Percentiles rank a stretch among this genome's conserved stretches.
Conservation (phyloP, 2,797 vertebrate genomes). For the Neoniphon sammara region DNA sequence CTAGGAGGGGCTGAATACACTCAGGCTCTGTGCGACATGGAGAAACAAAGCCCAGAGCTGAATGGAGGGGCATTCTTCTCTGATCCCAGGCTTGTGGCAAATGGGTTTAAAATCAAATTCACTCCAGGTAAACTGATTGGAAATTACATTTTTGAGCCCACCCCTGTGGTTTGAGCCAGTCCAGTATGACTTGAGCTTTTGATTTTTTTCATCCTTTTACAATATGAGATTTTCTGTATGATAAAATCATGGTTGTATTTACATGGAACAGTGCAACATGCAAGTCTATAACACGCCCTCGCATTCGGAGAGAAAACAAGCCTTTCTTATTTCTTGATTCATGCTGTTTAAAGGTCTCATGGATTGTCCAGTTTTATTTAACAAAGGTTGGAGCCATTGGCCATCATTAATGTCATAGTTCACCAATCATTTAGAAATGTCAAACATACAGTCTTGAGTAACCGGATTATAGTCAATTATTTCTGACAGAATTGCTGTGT, state of each 20-base stretch:
- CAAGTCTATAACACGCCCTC: slow-evolving; percentile 22
- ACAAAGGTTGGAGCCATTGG: slow-evolving; percentile 61
- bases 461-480: slow-evolving; percentile 79
- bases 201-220: background rate
- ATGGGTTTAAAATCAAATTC: slow-evolving; percentile 91
- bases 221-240: background rate
- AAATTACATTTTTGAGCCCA: background rate
- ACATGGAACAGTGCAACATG: slow-evolving; percentile 2
- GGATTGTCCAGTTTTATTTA: slow-evolving; percentile 64
- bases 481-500: slow-evolving; percentile 66
- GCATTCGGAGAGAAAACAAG: slow-evolving; percentile 54
- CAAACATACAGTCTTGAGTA: slow-evolving; percentile 68
- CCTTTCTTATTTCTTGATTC: slow-evolving; percentile 56
- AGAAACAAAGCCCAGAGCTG: slow-evolving; percentile 78
- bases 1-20: slow-evolving; percentile 86
- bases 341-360: slow-evolving; percentile 76
- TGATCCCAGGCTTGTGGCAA: slow-evolving; percentile 90
- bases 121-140: slow-evolving; percentile 84
- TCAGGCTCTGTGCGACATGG: slow-evolving; percentile 86
- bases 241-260: slow-evolving; percentile 3
- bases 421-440: slow-evolving; percentile 78
- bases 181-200: background rate
- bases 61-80: slow-evolving; percentile 82
- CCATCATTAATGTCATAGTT: slow-evolving; percentile 79
- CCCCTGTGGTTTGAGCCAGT: background rate